Conservation (phyloP, 2,888 invertebrate genomes). For the Papilio elwesi region DNA sequence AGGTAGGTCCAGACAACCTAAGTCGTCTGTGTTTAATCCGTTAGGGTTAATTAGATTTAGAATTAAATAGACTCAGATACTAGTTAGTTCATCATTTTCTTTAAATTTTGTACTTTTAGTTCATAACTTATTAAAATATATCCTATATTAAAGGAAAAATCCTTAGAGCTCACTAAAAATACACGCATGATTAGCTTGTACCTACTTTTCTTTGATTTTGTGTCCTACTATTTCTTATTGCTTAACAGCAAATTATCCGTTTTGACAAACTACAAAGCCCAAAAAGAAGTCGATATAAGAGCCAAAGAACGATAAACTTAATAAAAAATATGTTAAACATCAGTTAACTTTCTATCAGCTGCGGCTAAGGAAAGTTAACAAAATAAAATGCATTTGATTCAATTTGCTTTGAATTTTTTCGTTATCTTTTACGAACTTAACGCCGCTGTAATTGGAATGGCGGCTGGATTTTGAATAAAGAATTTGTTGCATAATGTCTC, state of each 20-base stretch:
- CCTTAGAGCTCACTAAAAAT: background rate
- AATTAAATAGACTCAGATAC: no score
- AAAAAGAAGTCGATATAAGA: background rate
- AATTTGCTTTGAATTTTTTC: constrained; percentile 22
- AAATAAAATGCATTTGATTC: constrained; percentile 36
- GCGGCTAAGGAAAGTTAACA: constrained; percentile 27
- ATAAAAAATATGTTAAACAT: constrained; percentile 11
- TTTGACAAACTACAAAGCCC: background rate
- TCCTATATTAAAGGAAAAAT: background rate
- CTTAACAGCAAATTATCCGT: background rate
- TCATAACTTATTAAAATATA: no score
- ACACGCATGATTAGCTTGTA: background rate
- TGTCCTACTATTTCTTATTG: background rate
- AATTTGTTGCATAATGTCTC: constrained; percentile 15
- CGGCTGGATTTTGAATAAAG: constrained; percentile 2
- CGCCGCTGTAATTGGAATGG: constrained; percentile 23
- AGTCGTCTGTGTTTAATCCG: background rate
- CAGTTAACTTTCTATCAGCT: constrained; percentile 31
- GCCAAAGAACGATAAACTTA: background rate
- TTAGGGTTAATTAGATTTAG: background rate
- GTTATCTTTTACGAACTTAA: constrained; percentile 31
- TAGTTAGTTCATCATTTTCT: no score
- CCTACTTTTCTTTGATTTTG: background rate
- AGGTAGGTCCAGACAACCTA: background rate
- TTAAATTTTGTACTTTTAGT: no score